phyloP scores from a whole-genome alignment of 1,140 invertebrate species.

The Mactra quadrangularis region DNA sequence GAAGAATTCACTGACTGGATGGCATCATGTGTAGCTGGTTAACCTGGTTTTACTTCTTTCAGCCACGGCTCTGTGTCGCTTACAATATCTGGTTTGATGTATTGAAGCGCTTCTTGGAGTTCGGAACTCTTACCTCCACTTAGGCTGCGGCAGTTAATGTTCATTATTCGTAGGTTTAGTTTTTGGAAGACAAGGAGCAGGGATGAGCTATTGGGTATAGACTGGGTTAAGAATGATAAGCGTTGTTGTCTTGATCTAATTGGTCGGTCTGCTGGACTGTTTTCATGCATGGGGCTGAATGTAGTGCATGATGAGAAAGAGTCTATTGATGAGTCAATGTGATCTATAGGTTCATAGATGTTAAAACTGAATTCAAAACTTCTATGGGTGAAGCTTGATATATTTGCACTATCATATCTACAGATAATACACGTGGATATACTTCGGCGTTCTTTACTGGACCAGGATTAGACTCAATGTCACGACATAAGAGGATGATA shows the following conservation, averaged over 20 bases:
- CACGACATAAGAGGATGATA: constrained; percentile 33
- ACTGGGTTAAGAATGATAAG: background rate
- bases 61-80: constrained; percentile 50
- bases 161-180: constrained; percentile 32
- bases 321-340: constrained; percentile 13
- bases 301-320: background rate
- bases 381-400: constrained; percentile 6
- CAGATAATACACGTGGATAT: constrained; percentile 57
- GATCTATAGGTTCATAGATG: constrained; percentile 15
- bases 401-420: constrained; percentile 39
- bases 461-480: constrained; percentile 56
- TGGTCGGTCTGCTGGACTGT: constrained; percentile 11
- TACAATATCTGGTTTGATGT: constrained; percentile 48
- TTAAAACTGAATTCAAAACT: constrained; percentile 25
- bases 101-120: constrained; percentile 26
- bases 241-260: background rate
- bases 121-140: constrained; percentile 18
- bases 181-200: constrained; percentile 4
- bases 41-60: constrained; percentile 29
- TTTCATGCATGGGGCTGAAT: constrained; percentile 21
- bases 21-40: constrained; percentile 11
- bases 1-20: constrained; percentile 53
- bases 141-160: no score
- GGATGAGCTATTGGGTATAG: background rate
- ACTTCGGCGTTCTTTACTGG: constrained; percentile 26